Percentiles rank a stretch among this genome's conserved stretches.
Conservation (phyloP, 2,888 invertebrate species). For the Melipona beecheii region DNA sequence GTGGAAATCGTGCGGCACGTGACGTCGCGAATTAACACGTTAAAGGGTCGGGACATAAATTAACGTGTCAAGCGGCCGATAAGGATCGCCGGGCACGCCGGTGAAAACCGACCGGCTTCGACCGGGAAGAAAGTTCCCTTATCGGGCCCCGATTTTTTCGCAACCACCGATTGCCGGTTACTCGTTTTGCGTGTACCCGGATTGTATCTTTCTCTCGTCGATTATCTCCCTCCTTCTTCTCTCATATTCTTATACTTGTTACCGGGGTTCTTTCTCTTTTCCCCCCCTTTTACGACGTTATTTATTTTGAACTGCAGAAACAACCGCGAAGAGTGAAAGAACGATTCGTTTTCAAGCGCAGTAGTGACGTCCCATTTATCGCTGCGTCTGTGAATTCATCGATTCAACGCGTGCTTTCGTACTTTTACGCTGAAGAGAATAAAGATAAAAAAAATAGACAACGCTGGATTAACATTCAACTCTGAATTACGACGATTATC, state of each 20-base stretch:
- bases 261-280: neutral
- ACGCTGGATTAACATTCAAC: too few relatives aligned
- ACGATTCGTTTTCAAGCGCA: neutral
- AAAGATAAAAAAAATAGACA: too few relatives aligned
- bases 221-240: conserved; percentile 32
- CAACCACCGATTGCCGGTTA: neutral
- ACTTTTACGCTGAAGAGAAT: too few relatives aligned
- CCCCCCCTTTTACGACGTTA: conserved; percentile 3
- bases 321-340: neutral
- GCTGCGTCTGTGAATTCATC: too few relatives aligned
- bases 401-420: too few relatives aligned
- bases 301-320: conserved; percentile 5
- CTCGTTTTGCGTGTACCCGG: conserved; percentile 28
- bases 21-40: conserved; percentile 79
- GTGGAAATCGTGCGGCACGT: conserved; percentile 73
- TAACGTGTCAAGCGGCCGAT: conserved; percentile 63
- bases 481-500: too few relatives aligned
- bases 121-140: conserved; percentile 51
- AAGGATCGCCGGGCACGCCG: conserved; percentile 44
- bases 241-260: conserved; percentile 38
- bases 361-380: too few relatives aligned
- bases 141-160: conserved; percentile 43
- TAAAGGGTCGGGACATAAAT: conserved; percentile 72
- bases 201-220: conserved; percentile 38
- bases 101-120: conserved; percentile 32